Evolutionary conservation across 1,140 invertebrate genomes (phyloP).

Genomic region (Cyphomyrmex costatus): DNA sequence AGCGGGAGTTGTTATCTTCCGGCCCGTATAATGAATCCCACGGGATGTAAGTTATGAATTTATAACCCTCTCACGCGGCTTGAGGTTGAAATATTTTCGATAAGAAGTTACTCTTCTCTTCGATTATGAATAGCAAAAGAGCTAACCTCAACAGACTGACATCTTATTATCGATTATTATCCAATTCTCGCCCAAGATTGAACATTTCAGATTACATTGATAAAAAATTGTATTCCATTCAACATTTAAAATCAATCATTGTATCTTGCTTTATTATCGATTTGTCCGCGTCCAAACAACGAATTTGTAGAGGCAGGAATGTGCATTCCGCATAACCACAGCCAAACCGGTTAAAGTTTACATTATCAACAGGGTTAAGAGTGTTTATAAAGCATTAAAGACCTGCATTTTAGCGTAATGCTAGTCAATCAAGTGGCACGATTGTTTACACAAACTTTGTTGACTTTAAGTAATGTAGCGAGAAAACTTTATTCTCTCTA

Average conservation of each 20-base stretch:
- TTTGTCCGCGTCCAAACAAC: not conserved
- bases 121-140: slow-evolving; percentile 35
- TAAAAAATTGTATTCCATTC: slow-evolving; percentile 9
- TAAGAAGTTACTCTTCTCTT: slow-evolving; percentile 45
- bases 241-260: not conserved
- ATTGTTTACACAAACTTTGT: slow-evolving; percentile 56
- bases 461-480: slow-evolving; percentile 54
- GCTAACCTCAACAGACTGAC: slow-evolving; percentile 27
- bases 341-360: slow-evolving; percentile 40
- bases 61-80: slow-evolving; percentile 58
- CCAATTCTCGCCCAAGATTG: not conserved
- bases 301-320: slow-evolving; percentile 17
- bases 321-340: slow-evolving; percentile 31
- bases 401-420: slow-evolving; percentile 59
- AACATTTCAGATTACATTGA: not conserved
- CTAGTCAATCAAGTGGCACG: slow-evolving; percentile 56
- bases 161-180: slow-evolving; percentile 34
- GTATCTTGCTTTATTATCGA: slow-evolving; percentile 16
- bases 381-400: slow-evolving; percentile 64
- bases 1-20: slow-evolving; percentile 58
- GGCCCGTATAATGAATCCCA: slow-evolving; percentile 54
- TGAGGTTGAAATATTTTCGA: slow-evolving; percentile 55
- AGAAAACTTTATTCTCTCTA: slow-evolving; percentile 47
- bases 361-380: slow-evolving; percentile 60
- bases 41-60: slow-evolving; percentile 63